Base-by-base conservation (phyloP, 2,888 invertebrate genomes). In the Osedax fenrisi region DNA sequence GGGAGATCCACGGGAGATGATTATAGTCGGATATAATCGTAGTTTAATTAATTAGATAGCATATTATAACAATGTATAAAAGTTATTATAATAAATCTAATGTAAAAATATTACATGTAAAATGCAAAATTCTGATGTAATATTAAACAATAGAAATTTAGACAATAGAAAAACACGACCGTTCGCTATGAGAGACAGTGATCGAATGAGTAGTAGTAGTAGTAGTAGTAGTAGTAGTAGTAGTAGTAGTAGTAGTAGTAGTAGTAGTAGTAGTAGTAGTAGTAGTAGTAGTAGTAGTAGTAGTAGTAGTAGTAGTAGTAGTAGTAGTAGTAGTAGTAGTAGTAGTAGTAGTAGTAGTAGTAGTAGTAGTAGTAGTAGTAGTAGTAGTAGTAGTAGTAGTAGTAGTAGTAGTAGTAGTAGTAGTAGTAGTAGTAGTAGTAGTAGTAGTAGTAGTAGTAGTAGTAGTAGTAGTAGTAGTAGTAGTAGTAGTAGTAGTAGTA, bases 271-370 rank as follows among this genome's bases (percentile, higher is more conserved):
- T 61, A 61, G 61, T 61, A 61, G 61, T 61, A 61, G 61, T 61
- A 61, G 61, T 61, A 61, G 61, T 61, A 61, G 61, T 61, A 61
- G 61, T 61, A 61, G 61, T 61, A 61, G 61, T 5, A 61, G 61
- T 61, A 61, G 61, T 5, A 3, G 61, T 61, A 61, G 2, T 10
- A 61, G 2, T 61, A 61, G 61, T 10, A 61, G 61, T 61, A 61
- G 61, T 61, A 61, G 61, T 61, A 61, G 61, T 61, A 61, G 61
- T 61, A 61, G 61, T 61, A 61, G 61, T 61, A 61, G 61, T 61
- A 61, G 61, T 61, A 61, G 61, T 61, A 61, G 61, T 61, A 61
- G 5, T 61, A 61, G 61, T 61, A 61, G 61, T 61, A 61, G 61
- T 5, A 61, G 61, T 5, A 61, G 61, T 61, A 61, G 61, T 5